Conservation (phyloP, 2,888 invertebrate species). For the Metacarcinus magister region DNA sequence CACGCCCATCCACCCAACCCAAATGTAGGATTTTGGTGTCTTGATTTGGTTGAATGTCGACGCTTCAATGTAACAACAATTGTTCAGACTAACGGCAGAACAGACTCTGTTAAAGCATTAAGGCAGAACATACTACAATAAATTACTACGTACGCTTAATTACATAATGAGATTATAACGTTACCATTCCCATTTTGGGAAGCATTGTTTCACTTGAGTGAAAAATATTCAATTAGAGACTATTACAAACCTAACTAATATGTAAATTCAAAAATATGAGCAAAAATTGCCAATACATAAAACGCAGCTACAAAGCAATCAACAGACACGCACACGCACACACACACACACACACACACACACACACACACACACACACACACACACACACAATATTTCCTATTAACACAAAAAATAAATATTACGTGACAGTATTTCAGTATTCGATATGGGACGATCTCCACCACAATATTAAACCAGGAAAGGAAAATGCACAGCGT, state of each 20-base stretch:
- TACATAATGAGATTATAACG: not conserved
- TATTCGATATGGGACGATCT: too few species aligned
- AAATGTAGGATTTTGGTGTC: too few species aligned
- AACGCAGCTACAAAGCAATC: not conserved
- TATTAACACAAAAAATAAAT: not conserved
- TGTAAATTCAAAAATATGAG: not conserved
- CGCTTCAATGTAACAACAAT: too few species aligned
- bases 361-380: slow-evolving; percentile 31
- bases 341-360: slow-evolving; percentile 35
- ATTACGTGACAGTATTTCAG: too few species aligned
- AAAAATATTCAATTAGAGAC: not conserved
- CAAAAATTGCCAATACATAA: not conserved
- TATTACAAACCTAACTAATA: not conserved
- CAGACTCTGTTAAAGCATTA: too few species aligned
- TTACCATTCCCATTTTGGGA: not conserved
- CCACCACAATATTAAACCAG: too few species aligned
- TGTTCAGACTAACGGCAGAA: too few species aligned
- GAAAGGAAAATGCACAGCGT: too few species aligned
- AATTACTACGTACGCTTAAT: too few species aligned
- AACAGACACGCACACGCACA: not conserved
- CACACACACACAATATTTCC: not conserved
- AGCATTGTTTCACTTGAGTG: not conserved
- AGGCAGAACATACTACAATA: too few species aligned
- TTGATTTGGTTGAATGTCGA: too few species aligned
- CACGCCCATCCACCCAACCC: too few species aligned